Conservation (phyloP, 1,140 invertebrate species). For the Mizuhopecten yessoensis region DNA sequence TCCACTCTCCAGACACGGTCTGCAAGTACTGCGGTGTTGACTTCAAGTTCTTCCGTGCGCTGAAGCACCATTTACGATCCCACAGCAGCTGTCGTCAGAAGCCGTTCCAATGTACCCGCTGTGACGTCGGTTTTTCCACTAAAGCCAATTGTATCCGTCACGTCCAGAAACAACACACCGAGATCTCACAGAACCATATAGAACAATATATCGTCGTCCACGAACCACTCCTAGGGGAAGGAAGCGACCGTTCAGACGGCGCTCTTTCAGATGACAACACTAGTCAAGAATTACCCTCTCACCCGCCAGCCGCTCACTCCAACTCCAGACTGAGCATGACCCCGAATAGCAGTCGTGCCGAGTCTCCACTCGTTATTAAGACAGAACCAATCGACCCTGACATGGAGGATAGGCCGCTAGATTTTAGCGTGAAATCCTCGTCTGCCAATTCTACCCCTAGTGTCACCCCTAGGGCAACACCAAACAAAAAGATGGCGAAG, state of each 20-base stretch:
- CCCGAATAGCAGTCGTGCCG: constrained; percentile 45
- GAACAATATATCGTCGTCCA: constrained; percentile 73
- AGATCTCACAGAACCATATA: constrained; percentile 76
- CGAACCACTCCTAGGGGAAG: constrained; percentile 62
- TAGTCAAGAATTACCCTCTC: constrained; percentile 42
- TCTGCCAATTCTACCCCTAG: constrained; percentile 36
- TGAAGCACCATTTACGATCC: constrained; percentile 83
- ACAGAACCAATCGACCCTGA: constrained; percentile 63
- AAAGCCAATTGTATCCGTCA: constrained; percentile 84
- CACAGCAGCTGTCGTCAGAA: constrained; percentile 82
- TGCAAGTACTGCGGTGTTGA: constrained; percentile 84
- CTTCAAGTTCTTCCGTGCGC: constrained; percentile 83
- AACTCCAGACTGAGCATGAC: constrained; percentile 55
- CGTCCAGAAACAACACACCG: constrained; percentile 82
- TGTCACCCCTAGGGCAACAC: constrained; percentile 44
- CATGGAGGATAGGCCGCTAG: constrained; percentile 85
- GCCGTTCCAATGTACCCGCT: constrained; percentile 82
- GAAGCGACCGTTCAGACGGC: constrained; percentile 64
- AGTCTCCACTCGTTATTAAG: constrained; percentile 60
- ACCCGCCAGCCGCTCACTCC: constrained; percentile 72
- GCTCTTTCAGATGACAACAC: constrained; percentile 47
- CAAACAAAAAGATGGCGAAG: constrained; percentile 38
- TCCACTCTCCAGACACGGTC: constrained; percentile 81
- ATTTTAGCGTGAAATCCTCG: constrained; percentile 88
- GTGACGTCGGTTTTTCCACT: constrained; percentile 83